Base-by-base conservation (phyloP, 2,888 invertebrate genomes). In the Didymodactylos carnosus region DNA sequence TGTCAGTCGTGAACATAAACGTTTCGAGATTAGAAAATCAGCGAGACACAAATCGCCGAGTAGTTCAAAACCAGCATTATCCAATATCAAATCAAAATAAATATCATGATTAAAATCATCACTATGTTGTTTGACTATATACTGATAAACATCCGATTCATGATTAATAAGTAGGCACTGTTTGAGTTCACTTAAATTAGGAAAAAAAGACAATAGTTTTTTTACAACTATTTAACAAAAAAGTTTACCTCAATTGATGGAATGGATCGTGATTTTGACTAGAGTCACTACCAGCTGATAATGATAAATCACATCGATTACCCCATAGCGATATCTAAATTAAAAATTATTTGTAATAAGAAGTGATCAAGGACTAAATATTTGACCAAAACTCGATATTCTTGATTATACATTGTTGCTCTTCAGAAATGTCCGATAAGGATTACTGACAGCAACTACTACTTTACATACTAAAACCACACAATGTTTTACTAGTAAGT, bases 51-150 rank as follows among this genome's bases (percentile, higher is more conserved):
- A 82, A 82, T 98, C 98, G 0, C 91, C 88, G 78, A 91, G 89
- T 0, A 97, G 80, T 83, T 98, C 98, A 81, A 92, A 92, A 0
- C 94, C 97, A 0, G 92, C 87, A 83, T 98, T 98, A 83, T 98
- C 98, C 76, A 91, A 87, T 1, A 98, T 87, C 74, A 83, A 79
- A 76, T 81, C 80, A 7, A 83, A 76, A 29, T 78, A 72, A 0
- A 78, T 77, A 25, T 76, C 72, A 14, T 75, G 76, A 19, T 49
- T 53, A 27, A 71, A 72, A n/a, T 35, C 14, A 40, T 23, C 70
- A 19, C 19, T 27, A 23, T 29, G 41, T 16, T 43, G 39, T 75
- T 27, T 53, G 39, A 13, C 49, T 5, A 72, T 25, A 69, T 70
- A 25, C 69, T 71, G 71, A 71, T n/a, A 29, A 29, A 46, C 23